Base-by-base conservation (phyloP, 2,797 vertebrate genomes). In the Netta rufina region DNA sequence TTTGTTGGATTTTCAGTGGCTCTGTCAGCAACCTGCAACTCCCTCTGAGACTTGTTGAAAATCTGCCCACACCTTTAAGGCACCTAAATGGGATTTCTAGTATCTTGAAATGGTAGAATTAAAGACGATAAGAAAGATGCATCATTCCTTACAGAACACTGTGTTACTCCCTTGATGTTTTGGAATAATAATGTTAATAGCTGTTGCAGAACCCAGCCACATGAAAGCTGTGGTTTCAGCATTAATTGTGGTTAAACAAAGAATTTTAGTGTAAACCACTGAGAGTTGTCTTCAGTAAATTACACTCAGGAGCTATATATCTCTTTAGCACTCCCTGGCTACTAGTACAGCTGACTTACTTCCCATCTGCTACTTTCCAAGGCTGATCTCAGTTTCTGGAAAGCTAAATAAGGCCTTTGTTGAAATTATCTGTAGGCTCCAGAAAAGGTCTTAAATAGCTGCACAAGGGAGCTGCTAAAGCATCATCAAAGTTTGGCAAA, bases 181-280 rank as follows among this genome's bases (percentile, higher is more conserved):
- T 84, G 33, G 45, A 93, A 85, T 85, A 94, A 92, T 84, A 65
- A 89, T 5, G 57, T 71, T 92, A 92, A 92, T 85, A 83, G 84
- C 65, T 91, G 38, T 41, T 89, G 78, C 64, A 93, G 47, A 90
- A 56, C 32, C 15, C 56, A 90, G 39, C 36, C 39, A 77, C 19
- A 21, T 61, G 53, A 87, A 95, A 90, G 57, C 57, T 82, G 49
- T 89, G 72, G 57, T 89, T 92, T 95, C 53, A 85, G 78, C 86
- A 92, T 65, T 92, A 93, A 89, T 71, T 93, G 87, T 71, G 45
- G 66, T 93, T 89, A 93, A 96, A 95, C 67, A 94, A 94, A 92
- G 81, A 85, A 77, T 91, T 95, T 95, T 71, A 92, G 74, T 64
- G 74, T 82, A 89, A 92, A 89, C 53, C 81, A 24, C 3, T 39